Base-by-base conservation (phyloP, 2,113 vertebrate species). In the Melospiza georgiana region DNA sequence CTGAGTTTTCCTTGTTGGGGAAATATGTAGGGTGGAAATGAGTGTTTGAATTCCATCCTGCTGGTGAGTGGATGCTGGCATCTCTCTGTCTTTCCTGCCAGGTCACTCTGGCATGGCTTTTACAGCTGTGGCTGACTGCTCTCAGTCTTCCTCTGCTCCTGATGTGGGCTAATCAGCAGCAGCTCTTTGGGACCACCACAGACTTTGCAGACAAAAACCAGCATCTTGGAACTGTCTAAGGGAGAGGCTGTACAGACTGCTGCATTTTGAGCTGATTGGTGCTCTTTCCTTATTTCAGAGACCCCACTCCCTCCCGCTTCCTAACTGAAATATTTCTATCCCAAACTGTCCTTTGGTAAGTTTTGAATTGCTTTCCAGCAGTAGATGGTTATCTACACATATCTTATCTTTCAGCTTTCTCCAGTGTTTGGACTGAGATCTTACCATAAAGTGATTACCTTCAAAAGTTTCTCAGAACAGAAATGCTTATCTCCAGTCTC, bases 71-170 rank as follows among this genome's bases (percentile, higher is more conserved):
- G 24, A 12, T 79, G n/a, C 66, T 84, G 52, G 69, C 2, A 5
- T 39, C 37, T 73, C 44, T 33, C 31, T 16, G 7, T 31, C 37
- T 82, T 33, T 94, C 31, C 52, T 15, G 6, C 44, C 0, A 0
- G 30, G 11, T 35, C 27, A 44, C 58, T 46, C 39, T 65, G 62
- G 21, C 46, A 20, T 28, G 49, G 51, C 35, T 51, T 46, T 65
- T 67, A 30, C 46, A 63, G 28, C 41, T 84, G 27, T 0, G 1
- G 19, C 22, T 0, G 0, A 37, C 68, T 78, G 31, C 59, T 67
- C 3, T 1, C 55, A 57, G 39, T n/a, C 31, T 91, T 39, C 43
- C 15, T 30, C 46, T 22, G 1, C 33, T 78, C 48, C 48, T 7
- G 4, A 13, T 39, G 27, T 67, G 23, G 24, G 37, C 17, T 84